A percentile compares a stretch with the other conserved stretches of the same genome.
Conservation (phyloP, 2,797 vertebrate species). For the Helarctos malayanus region DNA sequence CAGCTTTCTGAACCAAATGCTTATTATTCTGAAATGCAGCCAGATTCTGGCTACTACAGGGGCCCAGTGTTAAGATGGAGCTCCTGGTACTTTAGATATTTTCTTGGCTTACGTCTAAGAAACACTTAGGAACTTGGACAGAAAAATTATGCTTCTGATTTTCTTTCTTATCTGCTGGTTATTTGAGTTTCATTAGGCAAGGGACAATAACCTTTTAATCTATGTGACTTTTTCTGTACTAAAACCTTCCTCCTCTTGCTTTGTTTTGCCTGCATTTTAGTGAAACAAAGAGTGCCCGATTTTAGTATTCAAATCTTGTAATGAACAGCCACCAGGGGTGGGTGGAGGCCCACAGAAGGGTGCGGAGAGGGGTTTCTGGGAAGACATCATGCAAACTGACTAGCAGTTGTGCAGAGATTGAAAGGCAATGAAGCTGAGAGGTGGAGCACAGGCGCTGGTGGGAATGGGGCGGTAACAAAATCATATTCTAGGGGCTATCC, state of each 20-base stretch:
- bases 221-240: background rate
- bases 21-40: slow-evolving; percentile 72
- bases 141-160: slow-evolving; percentile 34
- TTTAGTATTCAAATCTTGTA: slow-evolving; percentile 1
- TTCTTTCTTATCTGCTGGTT: slow-evolving; percentile 29
- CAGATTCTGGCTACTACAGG: slow-evolving; percentile 24
- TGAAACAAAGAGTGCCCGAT: background rate
- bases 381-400: background rate
- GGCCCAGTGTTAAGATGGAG: background rate
- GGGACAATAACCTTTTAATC: background rate
- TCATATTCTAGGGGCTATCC: background rate
- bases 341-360: background rate
- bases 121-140: slow-evolving; percentile 14
- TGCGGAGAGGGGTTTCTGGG: background rate
- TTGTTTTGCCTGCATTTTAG: slow-evolving; percentile 30
- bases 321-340: background rate
- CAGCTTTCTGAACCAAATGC: slow-evolving; percentile 39
- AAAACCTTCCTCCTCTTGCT: slow-evolving; percentile 35
- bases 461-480: background rate
- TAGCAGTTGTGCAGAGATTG: background rate
- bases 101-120: slow-evolving; percentile 54
- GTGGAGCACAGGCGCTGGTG: background rate
- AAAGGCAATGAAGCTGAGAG: background rate
- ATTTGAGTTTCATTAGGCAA: slow-evolving; percentile 20
- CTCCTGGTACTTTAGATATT: background rate